phyloP scores from a whole-genome alignment of 2,113 vertebrate genomes.

The Lagopus muta region DNA sequence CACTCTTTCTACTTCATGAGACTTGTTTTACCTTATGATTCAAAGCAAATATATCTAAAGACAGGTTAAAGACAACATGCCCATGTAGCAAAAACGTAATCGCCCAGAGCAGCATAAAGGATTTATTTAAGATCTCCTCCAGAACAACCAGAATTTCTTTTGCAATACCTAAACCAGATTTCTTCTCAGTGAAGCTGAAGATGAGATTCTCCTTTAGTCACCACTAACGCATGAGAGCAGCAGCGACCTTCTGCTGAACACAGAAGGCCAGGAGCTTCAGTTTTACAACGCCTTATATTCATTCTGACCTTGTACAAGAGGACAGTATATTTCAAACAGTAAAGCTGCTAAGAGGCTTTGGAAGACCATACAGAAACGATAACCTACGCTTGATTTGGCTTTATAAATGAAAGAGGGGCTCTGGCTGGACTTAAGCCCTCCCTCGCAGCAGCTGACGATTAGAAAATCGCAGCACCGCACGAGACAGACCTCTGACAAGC shows the following conservation, averaged over 20 bases:
- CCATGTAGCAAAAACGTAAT: background rate
- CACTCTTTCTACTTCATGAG: background rate
- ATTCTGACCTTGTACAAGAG: background rate
- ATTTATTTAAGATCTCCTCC: background rate
- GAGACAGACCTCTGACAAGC: background rate
- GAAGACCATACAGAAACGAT: background rate
- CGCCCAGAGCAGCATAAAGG: background rate
- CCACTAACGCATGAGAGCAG: rapidly evolving
- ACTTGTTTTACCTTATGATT: background rate
- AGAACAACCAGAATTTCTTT: background rate
- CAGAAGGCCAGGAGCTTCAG: background rate
- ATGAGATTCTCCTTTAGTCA: background rate
- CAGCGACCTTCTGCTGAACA: background rate
- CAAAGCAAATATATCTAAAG: background rate
- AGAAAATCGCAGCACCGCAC: background rate
- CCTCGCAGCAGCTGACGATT: background rate
- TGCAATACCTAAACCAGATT: background rate
- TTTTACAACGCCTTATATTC: background rate
- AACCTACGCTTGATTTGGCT: background rate
- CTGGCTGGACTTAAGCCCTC: background rate
- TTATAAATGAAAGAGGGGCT: background rate
- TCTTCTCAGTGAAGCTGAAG: background rate
- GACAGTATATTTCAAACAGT: background rate
- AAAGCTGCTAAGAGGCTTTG: background rate
- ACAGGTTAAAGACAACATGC: background rate